Percentiles rank a stretch among this genome's conserved stretches.
Conservation (phyloP, 2,797 vertebrate genomes). For the Bradypus variegatus region DNA sequence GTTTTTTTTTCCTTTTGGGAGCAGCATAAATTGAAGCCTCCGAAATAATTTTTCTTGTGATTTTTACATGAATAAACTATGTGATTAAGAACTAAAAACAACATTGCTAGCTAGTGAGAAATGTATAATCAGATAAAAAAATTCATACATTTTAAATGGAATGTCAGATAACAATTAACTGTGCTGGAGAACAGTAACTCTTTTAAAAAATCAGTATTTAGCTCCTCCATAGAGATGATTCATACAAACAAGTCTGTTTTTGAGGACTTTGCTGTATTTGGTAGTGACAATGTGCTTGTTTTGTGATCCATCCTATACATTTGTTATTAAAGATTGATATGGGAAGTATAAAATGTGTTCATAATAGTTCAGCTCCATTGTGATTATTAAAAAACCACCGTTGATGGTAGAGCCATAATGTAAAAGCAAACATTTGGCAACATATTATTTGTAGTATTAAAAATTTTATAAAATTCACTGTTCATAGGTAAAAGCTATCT, state of each 20-base stretch:
- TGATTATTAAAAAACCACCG: constrained; percentile 14
- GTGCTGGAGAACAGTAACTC: not conserved
- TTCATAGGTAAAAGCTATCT: constrained; percentile 2
- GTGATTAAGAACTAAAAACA: constrained; percentile 29
- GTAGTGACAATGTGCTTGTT: not conserved
- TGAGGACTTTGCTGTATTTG: too few relatives aligned
- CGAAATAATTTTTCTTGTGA: constrained; percentile 8
- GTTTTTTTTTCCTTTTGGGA: not conserved
- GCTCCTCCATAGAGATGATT: not conserved
- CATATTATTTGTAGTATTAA: constrained; percentile 27
- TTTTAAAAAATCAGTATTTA: not conserved
- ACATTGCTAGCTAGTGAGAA: not conserved
- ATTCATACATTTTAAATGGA: not conserved
- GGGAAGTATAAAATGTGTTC: not conserved
- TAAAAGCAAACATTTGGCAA: not conserved
- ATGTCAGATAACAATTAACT: constrained; percentile 12
- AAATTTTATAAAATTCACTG: constrained; percentile 5
- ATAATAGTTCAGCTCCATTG: not conserved
- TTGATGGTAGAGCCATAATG: not conserved
- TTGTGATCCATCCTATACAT: too few relatives aligned
- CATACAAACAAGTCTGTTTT: not conserved
- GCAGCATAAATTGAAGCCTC: not conserved
- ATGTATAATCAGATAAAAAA: constrained; percentile 12
- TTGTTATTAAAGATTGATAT: not conserved
- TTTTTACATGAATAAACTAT: constrained; percentile 36